phyloP scores from a whole-genome alignment of 2,888 invertebrate genomes.

The Deroplatys truncata region DNA sequence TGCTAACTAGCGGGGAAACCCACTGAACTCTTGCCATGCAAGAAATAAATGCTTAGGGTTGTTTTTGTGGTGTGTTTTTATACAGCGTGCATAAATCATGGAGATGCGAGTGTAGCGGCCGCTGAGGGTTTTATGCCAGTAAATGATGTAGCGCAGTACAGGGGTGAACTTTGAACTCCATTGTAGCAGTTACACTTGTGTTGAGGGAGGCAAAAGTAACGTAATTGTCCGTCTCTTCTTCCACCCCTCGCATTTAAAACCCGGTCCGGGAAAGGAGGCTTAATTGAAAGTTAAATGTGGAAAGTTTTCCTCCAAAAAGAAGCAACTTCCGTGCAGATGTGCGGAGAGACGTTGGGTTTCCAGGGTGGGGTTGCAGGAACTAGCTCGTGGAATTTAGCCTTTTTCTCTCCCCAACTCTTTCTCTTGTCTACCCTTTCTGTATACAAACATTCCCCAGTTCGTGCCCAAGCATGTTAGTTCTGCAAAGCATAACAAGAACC shows the following conservation, averaged over 20 bases:
- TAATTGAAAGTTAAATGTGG: constrained; percentile 29
- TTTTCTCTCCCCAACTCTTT: no score
- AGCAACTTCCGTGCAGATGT: not conserved
- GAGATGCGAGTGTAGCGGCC: not conserved
- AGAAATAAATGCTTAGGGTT: no score
- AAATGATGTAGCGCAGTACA: not conserved
- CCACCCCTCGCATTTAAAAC: not conserved
- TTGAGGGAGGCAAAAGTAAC: not conserved
- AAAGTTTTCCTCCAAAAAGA: constrained; percentile 20
- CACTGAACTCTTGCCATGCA: no score
- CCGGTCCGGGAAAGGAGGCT: constrained; percentile 4
- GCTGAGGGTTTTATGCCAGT: not conserved
- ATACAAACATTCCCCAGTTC: not conserved
- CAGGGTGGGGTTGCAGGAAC: not conserved
- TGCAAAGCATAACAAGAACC: not conserved
- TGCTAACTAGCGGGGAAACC: no score
- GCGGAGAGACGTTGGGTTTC: not conserved
- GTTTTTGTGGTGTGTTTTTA: no score
- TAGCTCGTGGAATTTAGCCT: not conserved
- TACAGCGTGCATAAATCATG: not conserved
- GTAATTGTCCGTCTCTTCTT: not conserved
- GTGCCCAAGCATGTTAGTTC: not conserved
- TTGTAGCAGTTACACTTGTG: not conserved
- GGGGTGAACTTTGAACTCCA: not conserved
- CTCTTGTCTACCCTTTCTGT: not conserved